Base-by-base conservation (phyloP, 2,888 invertebrate genomes). In the Drosophila pullipes region DNA sequence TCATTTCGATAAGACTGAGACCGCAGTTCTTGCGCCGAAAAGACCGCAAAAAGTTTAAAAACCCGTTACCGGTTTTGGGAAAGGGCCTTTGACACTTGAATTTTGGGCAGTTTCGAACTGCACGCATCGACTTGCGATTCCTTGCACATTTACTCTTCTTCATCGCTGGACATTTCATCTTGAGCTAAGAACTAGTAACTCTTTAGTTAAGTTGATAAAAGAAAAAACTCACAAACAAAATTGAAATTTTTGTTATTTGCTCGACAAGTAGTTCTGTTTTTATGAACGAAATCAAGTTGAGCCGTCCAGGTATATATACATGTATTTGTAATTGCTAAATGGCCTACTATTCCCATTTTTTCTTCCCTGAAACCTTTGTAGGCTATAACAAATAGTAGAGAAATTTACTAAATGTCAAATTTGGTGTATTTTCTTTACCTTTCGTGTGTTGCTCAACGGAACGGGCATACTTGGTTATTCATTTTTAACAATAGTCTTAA, bases 321-420 rank as follows among this genome's bases (percentile, higher is more conserved):
- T n/a, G n/a, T n/a, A 2, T 22, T 11, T 22, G 41, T 41, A n/a
- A 41, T 10, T n/a, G 41, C 41, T 2, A 22, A 41, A 2, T 22
- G 10, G 41, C 4, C n/a, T 5, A 11, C n/a, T 22, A 2, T 10
- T 41, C 10, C 10, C 2, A 10, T n/a, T n/a, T n/a, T 10, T 10
- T n/a, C 10, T 1, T 11, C 2, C 11, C 22, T 22, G 5, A 0
- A 11, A 11, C 0, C 5, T 22, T 5, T 22, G 11, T 1, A 5
- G 11, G 11, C 5, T 22, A 5, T 1, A 44, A 5, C 10, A 22
- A n/a, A 10, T 10, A 2, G 41, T 10, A 4, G 0, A 2, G 11
- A n/a, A n/a, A 4, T 41, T 11, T 1, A 2, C 3, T 18, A 1
- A 39, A 39, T 39, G 3, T 39, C 9, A 9, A 18, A 39, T 39